Evolutionary conservation across 1,140 invertebrate genomes (phyloP), one percentile per base, ranked within the genome.

Genomic region (Ooceraea biroi): DNA sequence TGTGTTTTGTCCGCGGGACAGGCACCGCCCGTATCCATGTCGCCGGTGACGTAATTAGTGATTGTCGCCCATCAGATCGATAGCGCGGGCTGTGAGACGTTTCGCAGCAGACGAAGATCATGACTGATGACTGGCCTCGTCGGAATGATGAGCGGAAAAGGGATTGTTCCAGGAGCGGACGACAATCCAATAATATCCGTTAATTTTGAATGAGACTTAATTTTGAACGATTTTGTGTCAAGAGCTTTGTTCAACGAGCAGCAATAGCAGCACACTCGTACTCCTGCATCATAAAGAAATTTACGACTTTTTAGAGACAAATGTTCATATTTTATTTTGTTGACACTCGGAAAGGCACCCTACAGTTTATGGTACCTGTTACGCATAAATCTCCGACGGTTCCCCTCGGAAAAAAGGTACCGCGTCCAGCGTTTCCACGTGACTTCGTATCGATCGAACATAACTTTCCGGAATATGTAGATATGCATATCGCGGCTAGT

Each of bases 31-130:
- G 84, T 83, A 77, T 74, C 48, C 30, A 48, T 63, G 61, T 85
- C 63, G 83, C 66, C 57, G 69, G 52, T 41, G 57, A 85, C 74
- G 85, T 86, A 86, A 86, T 86, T 86, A 85, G 83, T 44, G 76
- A 86, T 85, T 82, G 83, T 69, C 71, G 48, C 14, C 19, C 14
- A 8, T 46, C 65, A 58, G 17, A 19, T 80, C 65, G 65, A 80
- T 80, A 80, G 69, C 76, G 65, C 17, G 22, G 27, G 22, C 22
- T 4, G 12, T 30, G 27, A 80, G 65, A 58, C 7, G 12, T 71
- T 65, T 44, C 69, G 12, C 22, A 19, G n/a, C 22, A 14, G 27
- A 3, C 14, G n/a, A 12, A 27, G 30, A 44, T 14, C 17, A 4
- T n/a, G 44, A 48, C 36, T 27, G 44, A 76, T n/a, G 44, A 36